Evolutionary conservation across 2,113 vertebrate genomes (phyloP), one percentile per base, ranked within the genome.

Genomic region (Aspiorhynchus laticeps): DNA sequence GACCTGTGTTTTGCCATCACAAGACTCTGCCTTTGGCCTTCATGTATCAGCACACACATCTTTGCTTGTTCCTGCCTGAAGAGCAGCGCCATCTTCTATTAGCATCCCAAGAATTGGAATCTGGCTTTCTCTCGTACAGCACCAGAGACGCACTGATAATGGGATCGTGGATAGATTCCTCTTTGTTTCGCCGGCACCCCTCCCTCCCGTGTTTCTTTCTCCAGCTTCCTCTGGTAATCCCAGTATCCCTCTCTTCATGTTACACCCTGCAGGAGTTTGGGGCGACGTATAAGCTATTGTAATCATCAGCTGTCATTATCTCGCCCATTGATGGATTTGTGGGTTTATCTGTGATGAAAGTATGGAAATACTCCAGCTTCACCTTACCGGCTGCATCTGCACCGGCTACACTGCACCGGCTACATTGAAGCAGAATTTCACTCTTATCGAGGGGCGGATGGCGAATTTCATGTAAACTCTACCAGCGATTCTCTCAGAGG

Each of bases 81-180:
- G 17, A 46, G 63, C 43, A 67, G n/a, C 75, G 11, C 46, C 31
- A 67, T 51, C 75, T 46, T 67, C 61, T 19, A n/a, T 36, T 33
- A 69, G 67, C 74, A 26, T 67, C 76, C 76, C 61, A 83, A 36
- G 43, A 83, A 83, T 83, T 14, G 51, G 51, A 83, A 83, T 51
- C 81, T 56, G 59, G 48, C 48, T 51, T 51, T 51, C 48, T 5
- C 48, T 51, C 48, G 14, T 5, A 17, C 4, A 51, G 48, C 48
- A 51, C 59, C 36, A 38, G 11, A 88, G 86, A 89, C 86, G 85
- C 89, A 89, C 88, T 86, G 59, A 31, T 86, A 86, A 92, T 84
- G 51, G 89, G 78, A 83, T 92, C 80, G 67, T 86, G 86, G 84
- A 91, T 90, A 89, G 89, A 85, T 90, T 46, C 28, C 28, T 84